Percentiles rank a stretch among this genome's conserved stretches.
These are phyloP conservation scores for Bothrops jararaca DNA, from an alignment of 2,113 vertebrate genomes.

Conservation along the genomic window DNA sequence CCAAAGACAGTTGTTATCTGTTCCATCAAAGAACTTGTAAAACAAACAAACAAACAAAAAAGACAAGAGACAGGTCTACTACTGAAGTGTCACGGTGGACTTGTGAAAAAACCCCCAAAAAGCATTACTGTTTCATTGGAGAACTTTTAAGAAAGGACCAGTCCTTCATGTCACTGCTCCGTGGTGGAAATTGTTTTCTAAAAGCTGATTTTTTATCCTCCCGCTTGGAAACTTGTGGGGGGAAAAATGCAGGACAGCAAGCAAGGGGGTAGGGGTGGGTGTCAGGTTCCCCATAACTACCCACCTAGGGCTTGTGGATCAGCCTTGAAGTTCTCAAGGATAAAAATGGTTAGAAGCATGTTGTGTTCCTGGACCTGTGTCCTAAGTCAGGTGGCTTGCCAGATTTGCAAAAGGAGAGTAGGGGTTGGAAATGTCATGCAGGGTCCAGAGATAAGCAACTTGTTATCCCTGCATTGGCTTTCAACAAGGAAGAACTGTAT, in stretches of 20 bases:
- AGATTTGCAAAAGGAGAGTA: background rate
- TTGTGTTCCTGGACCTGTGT: background rate
- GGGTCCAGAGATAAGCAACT: background rate
- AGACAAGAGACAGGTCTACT: background rate
- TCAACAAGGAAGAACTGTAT: background rate
- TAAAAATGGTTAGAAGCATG: background rate
- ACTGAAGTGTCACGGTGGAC: background rate
- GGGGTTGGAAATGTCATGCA: background rate
- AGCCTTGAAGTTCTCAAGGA: background rate
- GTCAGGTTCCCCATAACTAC: background rate
- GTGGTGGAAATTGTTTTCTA: background rate
- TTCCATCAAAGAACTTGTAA: background rate
- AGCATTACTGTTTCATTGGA: background rate
- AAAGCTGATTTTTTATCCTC: background rate
- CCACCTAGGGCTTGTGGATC: background rate
- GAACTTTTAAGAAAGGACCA: background rate
- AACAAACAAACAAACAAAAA: background rate
- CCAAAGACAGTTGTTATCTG: background rate
- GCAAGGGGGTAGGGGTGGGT: background rate
- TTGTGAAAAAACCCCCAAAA: background rate
- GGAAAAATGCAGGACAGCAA: background rate
- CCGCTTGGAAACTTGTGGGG: background rate
- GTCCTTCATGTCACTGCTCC: background rate
- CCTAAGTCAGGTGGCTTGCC: background rate
- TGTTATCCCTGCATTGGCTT: background rate